phyloP scores from a whole-genome alignment of 2,888 invertebrate species.

The Ornithoptera alexandrae region DNA sequence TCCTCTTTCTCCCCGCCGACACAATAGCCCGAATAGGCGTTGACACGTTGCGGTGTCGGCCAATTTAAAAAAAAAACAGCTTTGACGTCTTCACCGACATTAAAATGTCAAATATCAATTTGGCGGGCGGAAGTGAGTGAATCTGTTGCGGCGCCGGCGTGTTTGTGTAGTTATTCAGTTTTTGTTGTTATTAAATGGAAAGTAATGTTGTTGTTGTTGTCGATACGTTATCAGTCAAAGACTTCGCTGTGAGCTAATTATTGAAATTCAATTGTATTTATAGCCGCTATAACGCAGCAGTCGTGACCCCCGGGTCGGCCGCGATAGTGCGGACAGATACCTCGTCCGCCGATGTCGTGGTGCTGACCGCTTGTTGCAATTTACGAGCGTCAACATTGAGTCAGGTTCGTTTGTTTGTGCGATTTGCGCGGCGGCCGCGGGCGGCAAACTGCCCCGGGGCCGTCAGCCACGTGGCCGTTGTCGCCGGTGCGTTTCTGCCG shows the following conservation, averaged over 20 bases:
- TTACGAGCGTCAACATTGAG: slow-evolving; percentile 51
- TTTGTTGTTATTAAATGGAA: slow-evolving; percentile 32
- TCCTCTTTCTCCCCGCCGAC: slow-evolving; percentile 46
- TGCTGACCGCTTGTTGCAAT: slow-evolving; percentile 66
- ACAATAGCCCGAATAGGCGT: slow-evolving; percentile 70
- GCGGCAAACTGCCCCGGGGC: background rate
- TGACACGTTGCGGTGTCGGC: slow-evolving; percentile 71
- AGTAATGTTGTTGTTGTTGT: slow-evolving; percentile 41
- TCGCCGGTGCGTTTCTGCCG: background rate
- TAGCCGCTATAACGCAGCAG: slow-evolving; percentile 59
- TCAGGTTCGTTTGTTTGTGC: slow-evolving; percentile 41
- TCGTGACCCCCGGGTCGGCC: slow-evolving; percentile 55
- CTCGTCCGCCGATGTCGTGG: slow-evolving; percentile 59
- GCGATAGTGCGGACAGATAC: slow-evolving; percentile 59
- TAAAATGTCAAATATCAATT: slow-evolving; percentile 47
- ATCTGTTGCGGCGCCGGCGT: slow-evolving; percentile 49
- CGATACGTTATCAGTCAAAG: slow-evolving; percentile 73
- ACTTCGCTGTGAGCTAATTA: slow-evolving; percentile 71
- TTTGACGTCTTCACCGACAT: slow-evolving; percentile 57
- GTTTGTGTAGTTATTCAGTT: slow-evolving; percentile 57
- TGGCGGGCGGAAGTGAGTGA: slow-evolving; percentile 63
- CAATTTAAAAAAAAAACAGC: slow-evolving; percentile 58
- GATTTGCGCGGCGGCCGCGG: background rate
- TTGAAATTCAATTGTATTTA: slow-evolving; percentile 76
- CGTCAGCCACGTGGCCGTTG: background rate